These are phyloP conservation scores for Rhimphoctona megacephalus DNA, from an alignment of 2,888 invertebrate species.

Conservation along the genomic window DNA sequence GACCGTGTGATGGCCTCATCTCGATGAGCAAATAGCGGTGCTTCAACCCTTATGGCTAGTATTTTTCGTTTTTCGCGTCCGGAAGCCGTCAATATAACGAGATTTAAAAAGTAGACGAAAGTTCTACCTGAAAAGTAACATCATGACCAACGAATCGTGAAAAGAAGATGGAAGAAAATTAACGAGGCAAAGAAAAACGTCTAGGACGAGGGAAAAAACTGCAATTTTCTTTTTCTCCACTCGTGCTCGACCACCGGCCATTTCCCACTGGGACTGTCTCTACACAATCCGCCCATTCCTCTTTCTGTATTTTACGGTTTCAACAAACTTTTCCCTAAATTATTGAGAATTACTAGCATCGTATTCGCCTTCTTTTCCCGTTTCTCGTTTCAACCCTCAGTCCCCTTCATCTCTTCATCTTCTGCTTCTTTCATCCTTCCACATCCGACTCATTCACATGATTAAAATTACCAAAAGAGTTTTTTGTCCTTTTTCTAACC, in stretches of 20 bases:
- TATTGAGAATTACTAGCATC: conserved; percentile 75
- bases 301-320: conserved; percentile 69
- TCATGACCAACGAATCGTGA: conserved; percentile 68
- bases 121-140: conserved; percentile 69
- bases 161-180: conserved; percentile 64
- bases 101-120: conserved; percentile 77
- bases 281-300: conserved; percentile 21
- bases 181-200: conserved; percentile 53
- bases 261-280: conserved; percentile 72
- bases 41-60: conserved; percentile 69
- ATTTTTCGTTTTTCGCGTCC: conserved; percentile 74
- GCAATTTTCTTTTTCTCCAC: conserved; percentile 75
- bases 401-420: conserved; percentile 1
- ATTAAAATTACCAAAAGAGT: conserved; percentile 43
- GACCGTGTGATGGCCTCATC: conserved; percentile 54
- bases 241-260: conserved; percentile 67
- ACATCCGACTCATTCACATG: conserved; percentile 35
- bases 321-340: conserved; percentile 78
- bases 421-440: conserved; percentile 8
- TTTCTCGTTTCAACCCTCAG: background rate
- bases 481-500: conserved; percentile 6
- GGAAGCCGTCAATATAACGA: conserved; percentile 78
- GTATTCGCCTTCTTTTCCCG: conserved; percentile 29
- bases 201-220: conserved; percentile 54
- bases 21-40: conserved; percentile 10